Percentiles rank a stretch among this genome's conserved stretches.
Conservation (phyloP, 2,888 invertebrate species). For the Aethes cnicana region DNA sequence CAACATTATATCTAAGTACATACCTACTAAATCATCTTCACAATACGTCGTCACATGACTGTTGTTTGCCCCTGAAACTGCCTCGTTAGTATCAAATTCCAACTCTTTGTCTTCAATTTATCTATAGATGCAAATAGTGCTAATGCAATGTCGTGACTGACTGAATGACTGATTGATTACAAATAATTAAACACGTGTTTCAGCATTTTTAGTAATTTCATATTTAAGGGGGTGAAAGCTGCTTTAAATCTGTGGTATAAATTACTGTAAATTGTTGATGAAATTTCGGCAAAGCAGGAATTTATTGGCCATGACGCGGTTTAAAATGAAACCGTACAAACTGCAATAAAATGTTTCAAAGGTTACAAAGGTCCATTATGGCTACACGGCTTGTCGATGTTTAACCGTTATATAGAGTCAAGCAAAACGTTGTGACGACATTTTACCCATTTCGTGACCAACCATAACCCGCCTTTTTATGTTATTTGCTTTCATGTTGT, state of each 20-base stretch:
- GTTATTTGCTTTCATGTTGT: no score
- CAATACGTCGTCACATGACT: not conserved
- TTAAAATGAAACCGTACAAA: not conserved
- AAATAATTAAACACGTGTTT: no score
- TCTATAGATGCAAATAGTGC: no score
- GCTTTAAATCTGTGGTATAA: not conserved
- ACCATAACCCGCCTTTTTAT: no score
- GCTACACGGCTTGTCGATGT: no score
- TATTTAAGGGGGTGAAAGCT: conserved; percentile 17
- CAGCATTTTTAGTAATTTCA: conserved; percentile 12
- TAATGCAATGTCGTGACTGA: no score
- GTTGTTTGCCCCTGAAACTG: conserved; percentile 2
- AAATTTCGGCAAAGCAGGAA: not conserved
- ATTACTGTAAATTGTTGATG: not conserved
- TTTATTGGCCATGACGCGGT: not conserved
- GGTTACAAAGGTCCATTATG: conserved; percentile 3
- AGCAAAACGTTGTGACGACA: no score
- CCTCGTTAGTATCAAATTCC: conserved; percentile 14
- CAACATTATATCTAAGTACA: no score
- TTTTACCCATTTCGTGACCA: no score
- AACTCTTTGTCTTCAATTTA: conserved; percentile 19
- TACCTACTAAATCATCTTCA: conserved; percentile 1
- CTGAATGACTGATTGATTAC: no score
- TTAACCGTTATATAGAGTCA: no score
- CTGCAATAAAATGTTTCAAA: conserved; percentile 4